Base-by-base conservation (phyloP, 1,140 invertebrate genomes). In the Holcopasites calliopsidis region DNA sequence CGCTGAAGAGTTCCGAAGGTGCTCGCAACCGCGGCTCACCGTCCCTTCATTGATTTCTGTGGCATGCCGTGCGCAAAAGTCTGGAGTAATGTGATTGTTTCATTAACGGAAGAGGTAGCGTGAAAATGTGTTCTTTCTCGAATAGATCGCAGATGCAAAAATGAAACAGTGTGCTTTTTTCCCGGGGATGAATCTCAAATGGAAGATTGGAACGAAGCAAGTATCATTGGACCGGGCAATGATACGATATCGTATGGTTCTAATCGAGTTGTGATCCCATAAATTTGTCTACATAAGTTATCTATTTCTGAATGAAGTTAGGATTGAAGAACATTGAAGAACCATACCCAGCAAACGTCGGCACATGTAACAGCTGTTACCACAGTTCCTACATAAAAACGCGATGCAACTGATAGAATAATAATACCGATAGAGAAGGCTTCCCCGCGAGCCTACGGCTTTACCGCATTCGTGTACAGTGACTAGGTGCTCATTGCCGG, bases 41-140 rank as follows among this genome's bases (percentile, higher is more conserved):
- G n/a, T 68, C 31, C 66, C 38, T 52, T 71, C 74, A 76, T 76
- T 35, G 74, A 76, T 76, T 76, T 76, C 74, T 11, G 44, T n/a
- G 71, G 47, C 28, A 76, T 23, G 38, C 28, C 38, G 71, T 61
- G 71, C 49, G 49, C 47, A 54, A 72, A 72, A 65, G 28, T 16
- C 6, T 38, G 18, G 2, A 42, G 47, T 33, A 44, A 73, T 6
- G 38, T 54, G 71, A 73, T 73, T 23, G 3, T 62, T 7, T 7
- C 18, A 13, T 7, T 4, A 23, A 42, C 11, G n/a, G 3, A 13
- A 16, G 7, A 18, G 4, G 4, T 3, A 23, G 10, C 42, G 23
- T 31, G 13, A n/a, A 28, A 71, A 23, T 50, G 44, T 31, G 13
- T 1, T 18, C 42, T 31, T 28, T 28, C 33, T 16, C 2, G 11